These are phyloP conservation scores for Tetropium fuscum DNA, from an alignment of 2,888 invertebrate genomes.

Conservation along the genomic window DNA sequence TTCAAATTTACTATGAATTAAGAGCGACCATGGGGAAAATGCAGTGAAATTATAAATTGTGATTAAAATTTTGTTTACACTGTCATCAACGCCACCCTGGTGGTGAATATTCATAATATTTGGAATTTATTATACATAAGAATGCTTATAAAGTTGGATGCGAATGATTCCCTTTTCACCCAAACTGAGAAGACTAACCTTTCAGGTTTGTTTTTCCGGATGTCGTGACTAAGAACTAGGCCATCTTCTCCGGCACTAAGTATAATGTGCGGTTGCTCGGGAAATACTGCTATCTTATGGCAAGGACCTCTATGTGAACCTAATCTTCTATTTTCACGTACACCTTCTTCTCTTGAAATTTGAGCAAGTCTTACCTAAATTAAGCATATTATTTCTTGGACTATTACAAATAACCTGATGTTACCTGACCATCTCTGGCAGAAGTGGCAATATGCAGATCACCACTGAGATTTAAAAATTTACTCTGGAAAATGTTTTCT, in stretches of 20 bases:
- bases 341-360: conserved; percentile 69
- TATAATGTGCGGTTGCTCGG: conserved; percentile 80
- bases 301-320: conserved; percentile 81
- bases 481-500: conserved; percentile 91
- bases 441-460: conserved; percentile 90
- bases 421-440: conserved; percentile 90
- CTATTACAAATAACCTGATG: no score
- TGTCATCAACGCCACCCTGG: no score
- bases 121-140: no score
- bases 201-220: conserved; percentile 77
- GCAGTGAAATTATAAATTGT: no score
- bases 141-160: not conserved
- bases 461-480: conserved; percentile 84
- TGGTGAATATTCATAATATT: no score
- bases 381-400: not conserved
- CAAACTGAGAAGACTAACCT: conserved; percentile 49
- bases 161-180: no score
- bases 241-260: conserved; percentile 93
- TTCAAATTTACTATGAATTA: no score
- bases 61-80: no score
- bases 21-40: no score
- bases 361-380: conserved; percentile 72
- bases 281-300: conserved; percentile 85
- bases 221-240: conserved; percentile 83
- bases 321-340: conserved; percentile 69